Evolutionary conservation across 2,888 invertebrate species (phyloP).

Genomic region (Napeogenes sylphis): DNA sequence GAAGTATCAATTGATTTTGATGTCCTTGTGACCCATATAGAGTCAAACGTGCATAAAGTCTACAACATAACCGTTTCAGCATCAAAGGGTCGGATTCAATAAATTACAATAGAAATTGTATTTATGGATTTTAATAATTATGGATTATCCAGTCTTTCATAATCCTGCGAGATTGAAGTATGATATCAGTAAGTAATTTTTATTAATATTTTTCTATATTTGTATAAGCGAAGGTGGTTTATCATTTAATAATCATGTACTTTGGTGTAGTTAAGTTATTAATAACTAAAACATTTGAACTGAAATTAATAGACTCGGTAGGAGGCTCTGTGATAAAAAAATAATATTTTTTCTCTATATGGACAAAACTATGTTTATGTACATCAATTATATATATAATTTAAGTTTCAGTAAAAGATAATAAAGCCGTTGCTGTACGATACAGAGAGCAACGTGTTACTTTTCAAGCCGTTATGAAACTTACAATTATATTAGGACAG

Average conservation of each 20-base stretch:
- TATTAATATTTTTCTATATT: slow-evolving; percentile 7
- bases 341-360: too few species aligned
- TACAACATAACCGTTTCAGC: too few species aligned
- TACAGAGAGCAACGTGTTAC: slow-evolving; percentile 36
- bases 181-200: slow-evolving; percentile 9
- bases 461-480: slow-evolving; percentile 49
- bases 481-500: slow-evolving; percentile 49
- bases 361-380: too few species aligned
- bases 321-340: background rate
- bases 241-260: slow-evolving; percentile 5
- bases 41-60: too few species aligned
- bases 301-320: too few species aligned
- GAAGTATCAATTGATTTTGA: too few species aligned
- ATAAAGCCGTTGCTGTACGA: slow-evolving; percentile 11
- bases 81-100: too few species aligned
- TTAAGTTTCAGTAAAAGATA: slow-evolving; percentile 18
- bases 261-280: too few species aligned
- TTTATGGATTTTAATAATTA: slow-evolving; percentile 2
- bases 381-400: background rate
- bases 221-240: too few species aligned
- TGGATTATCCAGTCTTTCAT: slow-evolving; percentile 12
- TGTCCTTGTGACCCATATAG: too few species aligned
- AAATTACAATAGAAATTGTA: background rate
- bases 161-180: slow-evolving; percentile 9
- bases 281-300: too few species aligned